Conservation (phyloP, 2,797 vertebrate genomes). For the Poecilia gillii region DNA sequence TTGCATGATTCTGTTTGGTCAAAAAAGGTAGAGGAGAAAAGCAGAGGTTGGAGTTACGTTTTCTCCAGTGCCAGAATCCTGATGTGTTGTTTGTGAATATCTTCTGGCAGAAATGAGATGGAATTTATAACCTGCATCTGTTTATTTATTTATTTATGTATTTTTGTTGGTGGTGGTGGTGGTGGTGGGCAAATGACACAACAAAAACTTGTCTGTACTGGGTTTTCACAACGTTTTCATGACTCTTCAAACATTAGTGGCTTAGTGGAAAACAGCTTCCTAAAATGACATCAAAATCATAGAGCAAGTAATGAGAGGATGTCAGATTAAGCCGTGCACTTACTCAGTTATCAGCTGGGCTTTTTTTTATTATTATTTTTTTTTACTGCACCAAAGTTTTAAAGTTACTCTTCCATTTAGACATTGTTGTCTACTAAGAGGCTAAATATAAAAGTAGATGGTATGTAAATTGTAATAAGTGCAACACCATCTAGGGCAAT, state of each 20-base stretch:
- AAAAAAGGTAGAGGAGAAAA: slow-evolving; percentile 25
- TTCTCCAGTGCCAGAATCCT: slow-evolving; percentile 14
- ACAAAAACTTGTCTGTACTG: neutral
- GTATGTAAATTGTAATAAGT: no score
- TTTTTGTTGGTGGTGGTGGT: neutral
- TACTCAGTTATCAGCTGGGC: neutral
- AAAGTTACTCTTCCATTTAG: neutral
- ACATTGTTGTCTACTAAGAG: no score
- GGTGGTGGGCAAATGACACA: neutral
- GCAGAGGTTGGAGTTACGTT: slow-evolving; percentile 19
- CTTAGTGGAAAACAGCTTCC: slow-evolving; percentile 6
- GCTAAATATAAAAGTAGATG: no score
- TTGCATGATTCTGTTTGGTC: slow-evolving; percentile 63
- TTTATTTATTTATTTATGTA: neutral
- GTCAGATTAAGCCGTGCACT: neutral
- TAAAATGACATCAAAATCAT: slow-evolving; percentile 1
- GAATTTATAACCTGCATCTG: slow-evolving; percentile 16
- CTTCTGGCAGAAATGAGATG: slow-evolving; percentile 15
- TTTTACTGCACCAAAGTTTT: neutral
- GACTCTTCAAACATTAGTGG: neutral
- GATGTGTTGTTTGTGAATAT: slow-evolving; percentile 26
- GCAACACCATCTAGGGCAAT: no score
- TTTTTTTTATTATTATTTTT: neutral
- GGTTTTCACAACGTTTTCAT: neutral
- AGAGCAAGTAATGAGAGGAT: neutral